phyloP scores from a whole-genome alignment of 2,113 vertebrate species.

The Leuciscus idus region DNA sequence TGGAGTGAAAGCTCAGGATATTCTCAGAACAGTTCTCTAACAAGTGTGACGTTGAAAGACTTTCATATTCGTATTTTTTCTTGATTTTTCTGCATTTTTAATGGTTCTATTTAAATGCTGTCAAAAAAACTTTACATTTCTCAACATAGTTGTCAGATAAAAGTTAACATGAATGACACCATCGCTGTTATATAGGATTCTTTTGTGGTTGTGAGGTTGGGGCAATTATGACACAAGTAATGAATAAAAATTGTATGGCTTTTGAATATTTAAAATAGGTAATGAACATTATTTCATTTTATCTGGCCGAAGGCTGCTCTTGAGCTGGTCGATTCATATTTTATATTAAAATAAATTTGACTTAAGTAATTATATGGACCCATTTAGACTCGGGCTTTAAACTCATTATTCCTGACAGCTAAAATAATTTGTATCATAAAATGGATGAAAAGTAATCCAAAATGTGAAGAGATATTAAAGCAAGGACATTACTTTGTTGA shows the following conservation, averaged over 20 bases:
- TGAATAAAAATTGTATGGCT: neutral
- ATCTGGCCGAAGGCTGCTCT: neutral
- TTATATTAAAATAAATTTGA: constrained; percentile 4
- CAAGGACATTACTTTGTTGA: neutral
- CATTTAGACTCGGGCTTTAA: neutral
- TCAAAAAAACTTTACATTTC: neutral
- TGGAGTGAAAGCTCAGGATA: neutral
- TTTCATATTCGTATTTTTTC: neutral
- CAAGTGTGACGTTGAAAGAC: neutral
- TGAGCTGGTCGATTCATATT: neutral
- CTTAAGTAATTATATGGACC: neutral
- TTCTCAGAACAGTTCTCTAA: neutral
- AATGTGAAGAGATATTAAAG: neutral
- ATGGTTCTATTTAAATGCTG: neutral
- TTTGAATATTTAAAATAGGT: constrained; percentile 8
- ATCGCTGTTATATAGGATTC: neutral
- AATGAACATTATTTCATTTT: neutral
- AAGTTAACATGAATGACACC: neutral
- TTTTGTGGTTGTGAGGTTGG: neutral
- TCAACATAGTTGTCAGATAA: neutral
- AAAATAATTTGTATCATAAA: neutral
- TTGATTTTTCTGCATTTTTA: neutral
- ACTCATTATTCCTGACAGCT: constrained; percentile 2
- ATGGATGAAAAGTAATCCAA: neutral
- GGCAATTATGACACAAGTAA: neutral